phyloP scores from a whole-genome alignment of 2,888 invertebrate genomes.

The Ennomos fuscantarius region DNA sequence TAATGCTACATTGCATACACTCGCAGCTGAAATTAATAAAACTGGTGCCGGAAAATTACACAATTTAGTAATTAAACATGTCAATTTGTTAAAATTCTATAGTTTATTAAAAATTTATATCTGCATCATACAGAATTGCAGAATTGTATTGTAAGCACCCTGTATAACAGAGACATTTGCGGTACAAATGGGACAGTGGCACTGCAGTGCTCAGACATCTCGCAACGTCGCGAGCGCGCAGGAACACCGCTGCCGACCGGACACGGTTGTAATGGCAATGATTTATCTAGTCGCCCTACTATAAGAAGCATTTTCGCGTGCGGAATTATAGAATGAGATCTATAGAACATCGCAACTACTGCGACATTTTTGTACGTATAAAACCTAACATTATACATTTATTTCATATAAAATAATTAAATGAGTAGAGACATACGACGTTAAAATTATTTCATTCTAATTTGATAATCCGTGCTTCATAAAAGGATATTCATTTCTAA shows the following conservation, averaged over 20 bases:
- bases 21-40: conserved; percentile 2
- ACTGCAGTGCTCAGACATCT: background rate
- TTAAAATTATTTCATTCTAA: conserved; percentile 5
- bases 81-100: conserved; percentile 1
- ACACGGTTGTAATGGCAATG: background rate
- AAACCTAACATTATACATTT: background rate
- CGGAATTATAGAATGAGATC: conserved; percentile 37
- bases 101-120: conserved; percentile 6
- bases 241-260: background rate
- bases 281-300: conserved; percentile 6
- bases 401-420: background rate
- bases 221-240: no score
- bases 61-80: background rate
- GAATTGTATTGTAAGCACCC: conserved; percentile 4
- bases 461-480: conserved; percentile 1
- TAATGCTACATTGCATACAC: background rate
- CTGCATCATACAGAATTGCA: conserved; percentile 1
- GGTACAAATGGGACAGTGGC: conserved; percentile 7
- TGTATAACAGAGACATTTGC: conserved; percentile 20
- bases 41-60: background rate
- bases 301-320: conserved; percentile 18
- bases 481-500: conserved; percentile 10
- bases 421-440: conserved; percentile 19
- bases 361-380: conserved; percentile 12
- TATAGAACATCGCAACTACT: conserved; percentile 14